A percentile compares a stretch with the other conserved stretches of the same genome.
phyloP scores from a whole-genome alignment of 2,888 invertebrate genomes.

The Malthinus flaveolus region DNA sequence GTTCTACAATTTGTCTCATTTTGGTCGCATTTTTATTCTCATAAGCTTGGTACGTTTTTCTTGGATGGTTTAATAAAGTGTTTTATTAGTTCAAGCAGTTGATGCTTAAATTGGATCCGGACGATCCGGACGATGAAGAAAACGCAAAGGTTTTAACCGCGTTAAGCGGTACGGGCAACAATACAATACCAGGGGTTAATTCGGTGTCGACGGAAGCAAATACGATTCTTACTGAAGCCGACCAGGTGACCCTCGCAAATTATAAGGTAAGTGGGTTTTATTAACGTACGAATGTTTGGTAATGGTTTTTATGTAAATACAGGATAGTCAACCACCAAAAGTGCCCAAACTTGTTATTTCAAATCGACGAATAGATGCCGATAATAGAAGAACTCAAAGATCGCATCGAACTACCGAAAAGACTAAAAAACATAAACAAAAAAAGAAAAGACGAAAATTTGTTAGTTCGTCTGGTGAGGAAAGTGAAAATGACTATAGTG shows the following conservation, averaged over 20 bases:
- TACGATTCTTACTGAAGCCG: slow-evolving; percentile 49
- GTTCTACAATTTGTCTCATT: too few species aligned
- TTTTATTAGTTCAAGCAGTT: slow-evolving; percentile 74
- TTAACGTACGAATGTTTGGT: background rate
- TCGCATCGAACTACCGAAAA: slow-evolving; percentile 53
- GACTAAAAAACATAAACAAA: slow-evolving; percentile 56
- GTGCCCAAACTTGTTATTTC: slow-evolving; percentile 59
- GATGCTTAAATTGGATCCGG: slow-evolving; percentile 82
- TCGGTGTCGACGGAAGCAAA: slow-evolving; percentile 15
- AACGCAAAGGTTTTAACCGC: slow-evolving; percentile 49
- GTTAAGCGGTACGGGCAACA: slow-evolving; percentile 29
- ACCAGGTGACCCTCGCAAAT: slow-evolving; percentile 51
- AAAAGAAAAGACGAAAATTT: slow-evolving; percentile 61
- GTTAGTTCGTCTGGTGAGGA: slow-evolving; percentile 63
- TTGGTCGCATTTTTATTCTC: slow-evolving; percentile 15
- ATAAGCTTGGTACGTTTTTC: too few species aligned
- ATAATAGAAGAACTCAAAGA: slow-evolving; percentile 50
- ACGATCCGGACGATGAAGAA: slow-evolving; percentile 77
- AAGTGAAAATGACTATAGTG: slow-evolving; percentile 69
- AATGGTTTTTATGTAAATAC: slow-evolving; percentile 13
- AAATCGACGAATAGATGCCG: slow-evolving; percentile 52
- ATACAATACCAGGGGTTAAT: slow-evolving; percentile 14
- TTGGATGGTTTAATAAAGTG: too few species aligned
- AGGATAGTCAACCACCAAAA: slow-evolving; percentile 54
- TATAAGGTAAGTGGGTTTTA: slow-evolving; percentile 45